Evolutionary conservation across 23 tunicate genomes (phyloP).

Genomic region (Clavelina lepadiformis): DNA sequence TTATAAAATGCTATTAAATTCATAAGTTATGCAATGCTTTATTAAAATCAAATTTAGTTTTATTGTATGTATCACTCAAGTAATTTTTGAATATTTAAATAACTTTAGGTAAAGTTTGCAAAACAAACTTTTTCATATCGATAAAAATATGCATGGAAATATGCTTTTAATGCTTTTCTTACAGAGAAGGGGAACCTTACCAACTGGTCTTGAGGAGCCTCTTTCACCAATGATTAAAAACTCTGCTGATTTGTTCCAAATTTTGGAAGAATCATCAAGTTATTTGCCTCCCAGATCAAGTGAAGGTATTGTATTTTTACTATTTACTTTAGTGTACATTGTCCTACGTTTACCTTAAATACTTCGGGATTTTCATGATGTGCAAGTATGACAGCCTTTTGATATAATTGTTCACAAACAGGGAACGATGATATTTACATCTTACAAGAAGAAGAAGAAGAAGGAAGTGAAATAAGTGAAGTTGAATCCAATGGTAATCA

Average conservation of each 20-base stretch:
- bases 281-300: slow-evolving; percentile 86
- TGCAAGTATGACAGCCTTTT: background rate
- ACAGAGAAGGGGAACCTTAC: slow-evolving; percentile 84
- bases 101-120: background rate
- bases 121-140: background rate
- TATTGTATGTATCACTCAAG: too few species aligned
- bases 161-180: too few species aligned
- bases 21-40: too few species aligned
- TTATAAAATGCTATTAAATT: too few species aligned
- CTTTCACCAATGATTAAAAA: slow-evolving; percentile 74
- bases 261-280: slow-evolving; percentile 62
- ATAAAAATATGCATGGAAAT: too few species aligned
- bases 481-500: slow-evolving; percentile 5
- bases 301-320: slow-evolving; percentile 41
- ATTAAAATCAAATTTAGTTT: too few species aligned
- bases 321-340: background rate
- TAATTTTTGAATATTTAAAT: background rate
- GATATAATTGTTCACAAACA: background rate
- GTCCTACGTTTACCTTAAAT: background rate
- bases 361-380: background rate
- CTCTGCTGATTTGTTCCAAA: slow-evolving; percentile 57
- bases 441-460: slow-evolving; percentile 76
- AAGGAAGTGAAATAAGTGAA: slow-evolving; percentile 6
- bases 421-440: slow-evolving; percentile 82
- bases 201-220: slow-evolving; percentile 93